Evolutionary conservation across 2,888 invertebrate genomes (phyloP).

Genomic region (Hypolimnas misippus): DNA sequence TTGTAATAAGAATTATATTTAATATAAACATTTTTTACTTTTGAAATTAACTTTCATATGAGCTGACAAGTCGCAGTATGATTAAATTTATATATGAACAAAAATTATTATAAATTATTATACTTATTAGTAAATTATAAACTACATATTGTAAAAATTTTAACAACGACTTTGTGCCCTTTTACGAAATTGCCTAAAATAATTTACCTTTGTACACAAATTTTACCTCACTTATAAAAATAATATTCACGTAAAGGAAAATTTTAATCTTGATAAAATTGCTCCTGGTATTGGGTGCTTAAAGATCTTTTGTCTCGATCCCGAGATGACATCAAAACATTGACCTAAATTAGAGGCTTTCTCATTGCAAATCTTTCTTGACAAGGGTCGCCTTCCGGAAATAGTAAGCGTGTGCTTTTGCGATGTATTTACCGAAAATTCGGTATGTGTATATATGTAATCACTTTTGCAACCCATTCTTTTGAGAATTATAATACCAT

Average conservation of each 20-base stretch:
- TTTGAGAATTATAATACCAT: background rate
- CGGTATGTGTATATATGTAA: background rate
- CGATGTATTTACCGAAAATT: slow-evolving; percentile 2
- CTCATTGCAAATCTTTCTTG: slow-evolving; percentile 35
- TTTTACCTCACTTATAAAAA: background rate
- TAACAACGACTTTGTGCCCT: too few species aligned
- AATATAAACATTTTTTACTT: too few species aligned
- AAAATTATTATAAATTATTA: too few species aligned
- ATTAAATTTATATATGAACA: too few species aligned
- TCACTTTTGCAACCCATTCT: background rate
- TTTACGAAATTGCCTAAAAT: background rate
- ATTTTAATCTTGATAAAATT: slow-evolving; percentile 14
- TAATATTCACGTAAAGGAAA: background rate
- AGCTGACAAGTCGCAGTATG: too few species aligned
- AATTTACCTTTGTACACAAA: background rate
- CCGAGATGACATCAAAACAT: slow-evolving; percentile 35
- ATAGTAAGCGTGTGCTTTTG: slow-evolving; percentile 18
- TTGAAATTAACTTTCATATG: too few species aligned
- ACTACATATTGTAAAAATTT: too few species aligned
- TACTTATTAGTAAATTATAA: too few species aligned
- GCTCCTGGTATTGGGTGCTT: slow-evolving; percentile 5
- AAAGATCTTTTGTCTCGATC: slow-evolving; percentile 26
- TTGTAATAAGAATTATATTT: too few species aligned
- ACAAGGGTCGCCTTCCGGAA: slow-evolving; percentile 34
- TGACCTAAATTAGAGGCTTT: slow-evolving; percentile 33